Conservation (phyloP, 2,113 vertebrate genomes). For the Suricata suricatta region DNA sequence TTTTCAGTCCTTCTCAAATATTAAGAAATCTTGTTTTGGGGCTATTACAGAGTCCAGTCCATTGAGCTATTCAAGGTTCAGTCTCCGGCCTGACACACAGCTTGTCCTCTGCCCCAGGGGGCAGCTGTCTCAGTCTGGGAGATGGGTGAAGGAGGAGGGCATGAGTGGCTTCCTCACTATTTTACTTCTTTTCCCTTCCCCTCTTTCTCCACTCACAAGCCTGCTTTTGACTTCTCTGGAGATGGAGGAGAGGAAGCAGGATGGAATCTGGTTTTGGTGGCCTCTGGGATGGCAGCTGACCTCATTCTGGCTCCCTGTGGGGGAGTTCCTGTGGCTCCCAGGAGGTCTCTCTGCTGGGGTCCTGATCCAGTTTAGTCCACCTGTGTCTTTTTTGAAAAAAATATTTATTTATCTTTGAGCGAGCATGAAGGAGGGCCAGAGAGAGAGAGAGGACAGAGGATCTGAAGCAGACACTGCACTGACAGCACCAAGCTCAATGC, state of each 20-base stretch:
- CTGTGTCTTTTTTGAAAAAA: not conserved
- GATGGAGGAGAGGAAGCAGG: not conserved
- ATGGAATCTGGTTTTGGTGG: not conserved
- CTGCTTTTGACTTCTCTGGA: not conserved
- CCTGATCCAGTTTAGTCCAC: not conserved
- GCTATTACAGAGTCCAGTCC: not conserved
- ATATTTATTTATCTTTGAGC: too few species aligned
- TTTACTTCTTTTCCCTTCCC: not conserved
- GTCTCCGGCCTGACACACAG: not conserved
- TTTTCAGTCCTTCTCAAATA: not conserved
- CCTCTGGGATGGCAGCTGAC: too few species aligned
- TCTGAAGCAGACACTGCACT: too few species aligned
- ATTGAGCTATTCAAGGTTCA: not conserved
- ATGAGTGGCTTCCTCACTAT: accelerated
- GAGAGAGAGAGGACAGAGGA: too few species aligned
- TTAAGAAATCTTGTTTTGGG: not conserved
- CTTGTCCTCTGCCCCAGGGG: accelerated
- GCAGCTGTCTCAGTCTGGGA: not conserved
- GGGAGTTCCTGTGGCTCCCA: not conserved
- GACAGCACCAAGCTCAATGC: too few species aligned
- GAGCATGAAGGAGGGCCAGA: too few species aligned
- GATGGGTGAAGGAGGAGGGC: too few species aligned
- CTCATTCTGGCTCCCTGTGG: not conserved
- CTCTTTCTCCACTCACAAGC: not conserved
- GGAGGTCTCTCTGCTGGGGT: not conserved